phyloP scores from a whole-genome alignment of 1,140 invertebrate species.

The Fopius arisanus region DNA sequence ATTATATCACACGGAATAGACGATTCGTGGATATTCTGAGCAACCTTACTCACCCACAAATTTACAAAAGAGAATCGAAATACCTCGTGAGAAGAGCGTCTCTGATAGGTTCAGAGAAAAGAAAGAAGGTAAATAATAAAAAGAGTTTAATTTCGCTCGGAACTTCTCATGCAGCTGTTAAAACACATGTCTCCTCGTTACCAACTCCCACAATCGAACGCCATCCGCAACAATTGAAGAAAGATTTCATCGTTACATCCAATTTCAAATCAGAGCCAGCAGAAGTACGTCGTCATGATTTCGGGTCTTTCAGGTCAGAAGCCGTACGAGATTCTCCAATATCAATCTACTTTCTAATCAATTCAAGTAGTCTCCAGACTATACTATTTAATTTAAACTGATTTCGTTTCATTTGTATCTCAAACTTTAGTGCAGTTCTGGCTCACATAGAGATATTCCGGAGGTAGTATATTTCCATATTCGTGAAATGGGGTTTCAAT shows the following conservation, averaged over 20 bases:
- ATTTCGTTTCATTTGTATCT: too few species aligned
- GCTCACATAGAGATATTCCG: too few species aligned
- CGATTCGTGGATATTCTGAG: slow-evolving; percentile 14
- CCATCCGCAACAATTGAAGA: background rate
- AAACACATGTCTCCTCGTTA: background rate
- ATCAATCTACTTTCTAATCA: background rate
- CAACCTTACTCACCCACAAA: slow-evolving; percentile 8
- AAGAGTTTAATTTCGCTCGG: background rate
- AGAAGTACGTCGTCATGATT: background rate
- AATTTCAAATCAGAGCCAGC: background rate
- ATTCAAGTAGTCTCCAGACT: too few species aligned
- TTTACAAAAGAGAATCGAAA: background rate
- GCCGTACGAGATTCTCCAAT: background rate
- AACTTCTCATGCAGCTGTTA: background rate
- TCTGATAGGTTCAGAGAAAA: background rate
- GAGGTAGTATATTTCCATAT: too few species aligned
- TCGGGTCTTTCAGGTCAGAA: background rate
- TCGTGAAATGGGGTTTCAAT: too few species aligned
- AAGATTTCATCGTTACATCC: background rate
- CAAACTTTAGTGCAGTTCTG: too few species aligned
- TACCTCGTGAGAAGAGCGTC: background rate
- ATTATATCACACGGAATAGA: slow-evolving; percentile 29
- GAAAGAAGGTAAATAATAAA: background rate
- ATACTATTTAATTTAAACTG: too few species aligned
- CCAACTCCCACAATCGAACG: background rate